Evolutionary conservation across 2,113 vertebrate species (phyloP), one percentile per base, ranked within the genome.

Genomic region (Sprattus sprattus): DNA sequence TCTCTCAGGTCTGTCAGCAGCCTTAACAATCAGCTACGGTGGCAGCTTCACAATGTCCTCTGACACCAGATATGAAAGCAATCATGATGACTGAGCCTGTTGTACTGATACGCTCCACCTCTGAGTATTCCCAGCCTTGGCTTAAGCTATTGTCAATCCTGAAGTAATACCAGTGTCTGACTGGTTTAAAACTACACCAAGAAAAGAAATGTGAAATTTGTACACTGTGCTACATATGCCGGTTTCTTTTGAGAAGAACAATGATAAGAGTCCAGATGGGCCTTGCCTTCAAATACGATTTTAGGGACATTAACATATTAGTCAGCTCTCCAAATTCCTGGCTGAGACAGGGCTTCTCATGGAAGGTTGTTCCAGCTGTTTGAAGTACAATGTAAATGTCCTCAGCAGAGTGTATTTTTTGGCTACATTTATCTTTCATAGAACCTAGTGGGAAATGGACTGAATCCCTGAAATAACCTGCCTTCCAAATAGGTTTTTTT

Each of bases 301-400:
- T 83, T 71, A 16, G 25, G 2, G 25, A 88, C 46, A 85, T 85
- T 82, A 81, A 32, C 81, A 78, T 64, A 50, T 20, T 45, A 44
- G 82, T 83, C 5, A 22, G 45, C 71, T 54, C 10, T 60, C 15
- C 47, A 54, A 81, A 67, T 78, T 32, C 71, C 71, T 78, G 28
- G 28, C 25, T 39, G 71, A 3, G 71, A 2, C 71, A 11, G 1
- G 39, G 39, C 39, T 39, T 39, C 39, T 39, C 39, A 39, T 39
- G 1, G 39, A 39, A 39, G 39, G 3, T 28, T 28, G 2, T 39
- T 44, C 28, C 71, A 78, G 71, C 71, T 78, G 71, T 32, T 13
- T 78, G 9, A 78, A 78, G 16, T 3, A 16, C 28, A 78, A 78
- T 78, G 32, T 28, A 44, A 78, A 78, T 78, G 32, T 39, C 71